Conservation (phyloP, 2,888 invertebrate species). For the Psylliodes chrysocephalus region DNA sequence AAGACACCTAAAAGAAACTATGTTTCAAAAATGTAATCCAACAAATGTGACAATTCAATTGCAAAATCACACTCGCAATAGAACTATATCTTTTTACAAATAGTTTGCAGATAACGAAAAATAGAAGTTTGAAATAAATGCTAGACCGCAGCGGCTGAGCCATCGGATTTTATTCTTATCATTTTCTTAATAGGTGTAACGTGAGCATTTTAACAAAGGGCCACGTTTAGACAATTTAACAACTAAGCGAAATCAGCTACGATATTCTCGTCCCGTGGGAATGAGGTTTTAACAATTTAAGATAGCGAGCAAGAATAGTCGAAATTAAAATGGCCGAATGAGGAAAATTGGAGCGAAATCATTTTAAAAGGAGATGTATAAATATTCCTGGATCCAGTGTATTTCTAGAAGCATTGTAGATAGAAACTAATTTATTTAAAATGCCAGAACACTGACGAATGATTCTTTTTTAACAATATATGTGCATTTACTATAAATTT, state of each 20-base stretch:
- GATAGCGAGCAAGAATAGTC: slow-evolving; percentile 15
- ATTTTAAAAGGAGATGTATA: no score
- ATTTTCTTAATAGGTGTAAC: slow-evolving; percentile 31
- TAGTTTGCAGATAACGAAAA: not conserved
- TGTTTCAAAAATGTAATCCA: no score
- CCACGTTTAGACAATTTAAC: slow-evolving; percentile 37
- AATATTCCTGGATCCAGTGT: no score
- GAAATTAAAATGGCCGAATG: slow-evolving; percentile 5
- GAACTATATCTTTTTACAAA: not conserved
- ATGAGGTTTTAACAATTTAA: slow-evolving; percentile 33
- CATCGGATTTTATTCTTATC: slow-evolving; percentile 30
- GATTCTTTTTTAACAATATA: no score
- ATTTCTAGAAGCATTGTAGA: no score
- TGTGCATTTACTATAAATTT: no score
- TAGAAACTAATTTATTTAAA: no score
- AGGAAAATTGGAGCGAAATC: not conserved
- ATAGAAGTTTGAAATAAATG: slow-evolving; percentile 2
- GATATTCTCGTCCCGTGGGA: slow-evolving; percentile 35
- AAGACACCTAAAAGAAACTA: no score
- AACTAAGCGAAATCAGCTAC: slow-evolving; percentile 36
- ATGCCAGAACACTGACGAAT: no score
- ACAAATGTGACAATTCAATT: no score
- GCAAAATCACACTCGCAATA: no score
- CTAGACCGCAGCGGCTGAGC: slow-evolving; percentile 8
- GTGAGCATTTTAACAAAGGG: slow-evolving; percentile 34